Percentiles rank a stretch among this genome's conserved stretches.
Evolutionary conservation across 2,113 vertebrate genomes (phyloP).

Genomic region (Craseonycteris thonglongyai): DNA sequence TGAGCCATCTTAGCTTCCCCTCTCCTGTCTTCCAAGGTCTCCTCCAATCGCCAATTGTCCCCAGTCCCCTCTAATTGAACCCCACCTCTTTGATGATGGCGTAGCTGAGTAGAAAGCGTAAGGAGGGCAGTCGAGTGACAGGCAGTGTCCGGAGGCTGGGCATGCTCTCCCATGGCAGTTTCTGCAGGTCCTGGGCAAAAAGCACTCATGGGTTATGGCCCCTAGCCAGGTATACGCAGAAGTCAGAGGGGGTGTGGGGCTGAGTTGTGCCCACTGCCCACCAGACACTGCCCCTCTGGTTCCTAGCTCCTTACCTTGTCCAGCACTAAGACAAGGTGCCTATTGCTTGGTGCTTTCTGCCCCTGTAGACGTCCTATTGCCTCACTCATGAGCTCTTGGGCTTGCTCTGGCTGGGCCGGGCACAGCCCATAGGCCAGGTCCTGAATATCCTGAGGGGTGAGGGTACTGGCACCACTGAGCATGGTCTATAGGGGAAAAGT

Average conservation of each 20-base stretch:
- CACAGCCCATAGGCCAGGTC: constrained; percentile 78
- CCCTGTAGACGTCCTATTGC: constrained; percentile 66
- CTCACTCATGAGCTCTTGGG: constrained; percentile 77
- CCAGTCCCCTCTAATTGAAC: fast-evolving
- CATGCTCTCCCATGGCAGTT: constrained; percentile 92
- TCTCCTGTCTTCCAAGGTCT: not conserved
- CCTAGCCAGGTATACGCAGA: not conserved
- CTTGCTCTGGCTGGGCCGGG: constrained; percentile 63
- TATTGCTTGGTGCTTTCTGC: not conserved
- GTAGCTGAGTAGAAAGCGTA: constrained; percentile 87
- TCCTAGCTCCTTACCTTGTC: constrained; percentile 83
- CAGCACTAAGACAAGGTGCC: constrained; percentile 88
- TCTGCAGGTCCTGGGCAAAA: constrained; percentile 87
- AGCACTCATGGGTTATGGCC: not conserved
- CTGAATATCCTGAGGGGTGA: constrained; percentile 78
- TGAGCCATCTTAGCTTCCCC: no score
- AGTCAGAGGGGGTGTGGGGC: not conserved
- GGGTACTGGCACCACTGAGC: constrained; percentile 77
- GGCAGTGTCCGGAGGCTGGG: constrained; percentile 78
- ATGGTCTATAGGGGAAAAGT: constrained; percentile 70
- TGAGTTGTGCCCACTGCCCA: not conserved
- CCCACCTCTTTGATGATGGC: constrained; percentile 82
- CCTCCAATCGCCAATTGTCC: not conserved
- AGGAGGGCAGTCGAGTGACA: constrained; percentile 89
- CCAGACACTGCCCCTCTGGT: not conserved